Base-by-base conservation (phyloP, 2,888 invertebrate genomes). In the Polylopha cassiicola region DNA sequence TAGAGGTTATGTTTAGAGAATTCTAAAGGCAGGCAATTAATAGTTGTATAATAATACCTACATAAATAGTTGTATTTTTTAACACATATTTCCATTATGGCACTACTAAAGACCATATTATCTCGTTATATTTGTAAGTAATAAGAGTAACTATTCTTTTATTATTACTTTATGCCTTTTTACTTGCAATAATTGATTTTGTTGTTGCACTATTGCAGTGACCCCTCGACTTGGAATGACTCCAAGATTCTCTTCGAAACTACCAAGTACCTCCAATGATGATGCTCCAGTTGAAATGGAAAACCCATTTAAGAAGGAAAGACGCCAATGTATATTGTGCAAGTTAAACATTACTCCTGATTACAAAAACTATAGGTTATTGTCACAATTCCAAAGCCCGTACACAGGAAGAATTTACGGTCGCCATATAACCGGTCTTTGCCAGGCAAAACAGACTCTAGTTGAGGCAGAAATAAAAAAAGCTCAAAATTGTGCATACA, bases 351-450 rank as follows among this genome's bases (percentile, higher is more conserved):
- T 98, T n/a, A 87, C 87, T 1, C 92, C 95, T 0, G 89, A 95
- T 71, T 98, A 95, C 65, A 98, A 98, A 77, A 99, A 99, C 76
- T 90, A 92, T 0, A 90, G 95, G 54, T 75, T 99, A 2, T 76
- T 99, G 3, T 95, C 97, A 0, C 98, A 99, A 71, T 99, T 99
- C 74, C 94, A 98, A 63, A 99, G 98, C 17, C 92, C 95, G 0
- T 96, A 94, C 66, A 98, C 99, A 0, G 99, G 99, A 1, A 88
- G 92, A 50, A 90, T 98, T 46, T 99, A 98, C 68, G 95, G 95
- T 0, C 89, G 92, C 37, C 95, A 98, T 59, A 94, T 99, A 23
- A 99, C 99, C 3, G 97, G 99, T 0, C 87, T 99, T 24, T 99
- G 99, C 66, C 88, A 89, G 63, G 68, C 79, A 4, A 95, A 96